Percentiles rank a stretch among this genome's conserved stretches.
These are phyloP conservation scores for Vicugna pacos DNA, from an alignment of 2,113 vertebrate species.

Conservation along the genomic window DNA sequence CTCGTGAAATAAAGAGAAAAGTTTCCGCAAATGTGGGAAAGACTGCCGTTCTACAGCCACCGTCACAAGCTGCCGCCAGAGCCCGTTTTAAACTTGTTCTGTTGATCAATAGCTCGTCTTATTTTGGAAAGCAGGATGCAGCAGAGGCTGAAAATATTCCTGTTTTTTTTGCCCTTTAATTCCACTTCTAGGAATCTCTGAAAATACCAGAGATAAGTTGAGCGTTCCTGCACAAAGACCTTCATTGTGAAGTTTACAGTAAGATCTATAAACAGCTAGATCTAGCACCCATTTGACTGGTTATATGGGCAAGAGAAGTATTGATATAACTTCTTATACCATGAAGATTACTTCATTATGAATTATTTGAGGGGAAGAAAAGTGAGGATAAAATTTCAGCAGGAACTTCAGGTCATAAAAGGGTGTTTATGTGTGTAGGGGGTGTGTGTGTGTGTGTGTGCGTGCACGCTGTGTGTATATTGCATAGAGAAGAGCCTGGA, in stretches of 20 bases:
- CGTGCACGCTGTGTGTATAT: too few relatives aligned
- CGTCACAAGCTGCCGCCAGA: neutral
- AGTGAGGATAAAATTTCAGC: neutral
- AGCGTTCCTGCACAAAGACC: neutral
- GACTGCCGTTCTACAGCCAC: neutral
- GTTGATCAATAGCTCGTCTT: neutral
- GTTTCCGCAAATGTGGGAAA: neutral
- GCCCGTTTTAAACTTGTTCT: neutral
- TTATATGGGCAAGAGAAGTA: neutral
- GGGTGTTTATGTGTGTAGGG: neutral
- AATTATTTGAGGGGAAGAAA: neutral
- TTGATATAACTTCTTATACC: neutral
- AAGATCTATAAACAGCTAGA: neutral
- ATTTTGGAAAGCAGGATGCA: neutral
- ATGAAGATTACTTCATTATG: neutral
- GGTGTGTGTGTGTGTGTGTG: neutral
- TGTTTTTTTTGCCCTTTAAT: neutral
- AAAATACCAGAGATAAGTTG: neutral
- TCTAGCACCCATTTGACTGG: neutral
- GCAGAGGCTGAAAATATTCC: neutral
- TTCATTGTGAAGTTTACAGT: neutral
- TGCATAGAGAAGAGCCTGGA: neutral
- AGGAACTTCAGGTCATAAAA: neutral
- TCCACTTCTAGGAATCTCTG: neutral
- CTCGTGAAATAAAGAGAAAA: neutral